A percentile compares a stretch with the other conserved stretches of the same genome.
Conservation (phyloP, 2,797 vertebrate species). For the Sus cebifrons region DNA sequence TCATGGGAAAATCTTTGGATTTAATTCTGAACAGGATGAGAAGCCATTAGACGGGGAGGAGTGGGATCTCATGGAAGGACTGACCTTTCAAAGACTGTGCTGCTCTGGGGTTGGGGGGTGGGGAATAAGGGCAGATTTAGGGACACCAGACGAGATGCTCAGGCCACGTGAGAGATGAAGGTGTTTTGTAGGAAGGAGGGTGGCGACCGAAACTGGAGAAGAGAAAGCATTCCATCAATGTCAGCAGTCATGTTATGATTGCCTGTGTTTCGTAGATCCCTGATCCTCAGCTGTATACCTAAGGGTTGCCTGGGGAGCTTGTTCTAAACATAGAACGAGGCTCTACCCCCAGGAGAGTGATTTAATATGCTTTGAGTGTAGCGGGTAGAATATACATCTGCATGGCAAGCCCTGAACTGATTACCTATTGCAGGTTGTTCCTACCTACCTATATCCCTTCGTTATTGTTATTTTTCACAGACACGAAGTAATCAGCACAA, state of each 20-base stretch:
- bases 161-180: not conserved
- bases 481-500: not conserved
- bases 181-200: not conserved
- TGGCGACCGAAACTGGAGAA: not conserved
- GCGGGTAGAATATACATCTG: not conserved
- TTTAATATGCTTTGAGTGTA: not conserved
- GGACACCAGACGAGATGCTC: not conserved
- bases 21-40: constrained; percentile 7
- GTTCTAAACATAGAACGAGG: constrained; percentile 13
- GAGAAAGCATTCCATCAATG: not conserved
- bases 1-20: not conserved
- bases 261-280: not conserved
- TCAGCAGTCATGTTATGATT: not conserved
- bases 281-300: not conserved
- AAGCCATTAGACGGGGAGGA: not conserved
- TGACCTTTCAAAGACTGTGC: not conserved
- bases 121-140: not conserved
- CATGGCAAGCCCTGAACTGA: not conserved
- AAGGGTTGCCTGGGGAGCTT: not conserved
- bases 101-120: not conserved
- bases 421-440: not conserved
- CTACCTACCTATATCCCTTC: not conserved
- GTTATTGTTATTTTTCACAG: constrained; percentile 24
- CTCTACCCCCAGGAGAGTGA: not conserved
- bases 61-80: not conserved